phyloP scores from a whole-genome alignment of 2,113 vertebrate species.

The Lampris incognitus region DNA sequence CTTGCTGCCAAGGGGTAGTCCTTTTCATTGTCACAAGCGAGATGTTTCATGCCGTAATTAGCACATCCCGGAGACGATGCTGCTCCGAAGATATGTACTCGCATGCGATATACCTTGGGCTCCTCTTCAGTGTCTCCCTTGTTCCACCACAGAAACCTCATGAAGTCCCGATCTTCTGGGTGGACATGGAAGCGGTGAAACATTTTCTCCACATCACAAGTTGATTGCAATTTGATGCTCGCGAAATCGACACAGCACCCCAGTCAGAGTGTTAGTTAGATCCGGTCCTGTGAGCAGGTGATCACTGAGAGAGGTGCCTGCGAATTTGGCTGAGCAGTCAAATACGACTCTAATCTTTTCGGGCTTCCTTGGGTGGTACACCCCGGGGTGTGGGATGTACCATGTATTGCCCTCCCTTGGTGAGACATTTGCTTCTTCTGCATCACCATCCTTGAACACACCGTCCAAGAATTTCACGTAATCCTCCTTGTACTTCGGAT shows the following conservation, averaged over 20 bases:
- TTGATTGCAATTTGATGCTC: too few relatives aligned
- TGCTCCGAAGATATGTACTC: conserved; percentile 27
- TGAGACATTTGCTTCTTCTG: background rate
- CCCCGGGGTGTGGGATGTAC: background rate
- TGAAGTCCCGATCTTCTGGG: background rate
- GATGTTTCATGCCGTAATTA: conserved; percentile 30
- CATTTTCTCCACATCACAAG: too few relatives aligned
- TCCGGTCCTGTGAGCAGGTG: background rate
- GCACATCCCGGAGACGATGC: conserved; percentile 18
- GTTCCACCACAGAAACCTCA: conserved; percentile 28
- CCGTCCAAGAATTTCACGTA: background rate
- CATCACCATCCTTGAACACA: conserved; percentile 1
- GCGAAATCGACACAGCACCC: too few relatives aligned
- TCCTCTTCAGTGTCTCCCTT: background rate
- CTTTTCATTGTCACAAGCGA: conserved; percentile 12
- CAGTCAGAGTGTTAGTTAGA: too few relatives aligned
- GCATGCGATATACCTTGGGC: conserved; percentile 23
- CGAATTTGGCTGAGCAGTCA: conserved; percentile 10
- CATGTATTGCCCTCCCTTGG: background rate
- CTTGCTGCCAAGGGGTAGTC: conserved; percentile 16
- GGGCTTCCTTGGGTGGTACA: background rate
- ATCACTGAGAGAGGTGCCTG: conserved; percentile 13
- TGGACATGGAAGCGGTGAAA: conserved; percentile 19
- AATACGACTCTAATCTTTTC: background rate
- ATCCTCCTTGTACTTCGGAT: background rate